Percentiles rank a stretch among this genome's conserved stretches.
phyloP scores from a whole-genome alignment of 2,888 invertebrate genomes.

The Ichneumon xanthorius region DNA sequence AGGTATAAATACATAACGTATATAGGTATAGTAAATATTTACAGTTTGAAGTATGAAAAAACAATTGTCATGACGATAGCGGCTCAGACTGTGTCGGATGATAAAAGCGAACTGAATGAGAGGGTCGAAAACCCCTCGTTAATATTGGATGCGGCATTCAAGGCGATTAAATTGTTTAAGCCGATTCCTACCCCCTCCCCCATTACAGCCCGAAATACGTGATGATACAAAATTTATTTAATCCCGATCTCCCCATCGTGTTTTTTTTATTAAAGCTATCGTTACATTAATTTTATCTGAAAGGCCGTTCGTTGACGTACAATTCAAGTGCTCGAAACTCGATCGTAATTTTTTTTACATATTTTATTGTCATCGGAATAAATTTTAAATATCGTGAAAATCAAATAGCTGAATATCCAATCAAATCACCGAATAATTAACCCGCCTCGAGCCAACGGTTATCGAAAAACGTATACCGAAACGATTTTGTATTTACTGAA shows the following conservation, averaged over 20 bases:
- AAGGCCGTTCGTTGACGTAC: not conserved
- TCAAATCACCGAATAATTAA: not conserved
- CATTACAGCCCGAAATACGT: not conserved
- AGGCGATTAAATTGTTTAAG: conserved; percentile 8
- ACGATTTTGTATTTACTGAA: not conserved
- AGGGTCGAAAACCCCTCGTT: not conserved
- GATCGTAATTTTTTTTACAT: not conserved
- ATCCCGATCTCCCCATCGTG: not conserved
- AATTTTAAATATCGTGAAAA: not conserved
- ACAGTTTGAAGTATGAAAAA: not conserved
- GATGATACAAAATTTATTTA: not conserved
- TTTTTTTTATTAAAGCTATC: not conserved
- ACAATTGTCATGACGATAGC: not conserved
- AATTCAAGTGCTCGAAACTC: not conserved
- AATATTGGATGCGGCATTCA: not conserved
- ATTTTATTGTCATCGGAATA: not conserved
- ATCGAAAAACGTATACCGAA: too few species aligned
- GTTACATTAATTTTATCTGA: not conserved
- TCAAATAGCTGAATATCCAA: not conserved
- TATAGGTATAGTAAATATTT: not conserved
- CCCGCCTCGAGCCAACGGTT: too few species aligned
- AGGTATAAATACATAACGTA: not conserved
- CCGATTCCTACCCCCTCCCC: not conserved
- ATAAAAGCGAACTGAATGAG: conserved; percentile 12
- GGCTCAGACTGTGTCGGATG: not conserved